These are phyloP conservation scores for Micrastur ruficollis DNA, from an alignment of 2,797 vertebrate genomes.

Conservation along the genomic window DNA sequence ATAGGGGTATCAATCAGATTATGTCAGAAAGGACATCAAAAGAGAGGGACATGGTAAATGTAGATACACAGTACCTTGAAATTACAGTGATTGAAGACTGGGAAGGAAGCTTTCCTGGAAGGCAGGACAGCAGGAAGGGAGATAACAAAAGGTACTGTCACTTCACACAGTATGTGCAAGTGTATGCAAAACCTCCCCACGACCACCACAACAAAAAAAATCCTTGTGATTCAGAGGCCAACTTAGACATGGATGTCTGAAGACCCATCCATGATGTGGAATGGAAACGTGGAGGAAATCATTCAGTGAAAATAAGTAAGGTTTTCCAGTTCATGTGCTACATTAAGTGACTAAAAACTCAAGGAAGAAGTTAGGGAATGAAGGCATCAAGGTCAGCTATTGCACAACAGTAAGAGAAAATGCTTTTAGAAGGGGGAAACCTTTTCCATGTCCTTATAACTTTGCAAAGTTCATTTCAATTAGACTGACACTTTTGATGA, in stretches of 20 bases:
- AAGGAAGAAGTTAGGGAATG: neutral
- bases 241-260: neutral
- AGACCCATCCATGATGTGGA: neutral
- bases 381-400: neutral
- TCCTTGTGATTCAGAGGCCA: neutral
- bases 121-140: neutral
- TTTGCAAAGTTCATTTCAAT: neutral
- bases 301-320: neutral
- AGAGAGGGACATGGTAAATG: accelerated
- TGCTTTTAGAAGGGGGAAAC: neutral
- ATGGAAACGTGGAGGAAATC: neutral
- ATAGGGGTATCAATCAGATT: neutral
- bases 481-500: neutral
- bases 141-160: neutral
- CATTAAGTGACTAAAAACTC: neutral
- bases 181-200: neutral
- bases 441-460: neutral
- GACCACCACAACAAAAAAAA: neutral
- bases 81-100: neutral
- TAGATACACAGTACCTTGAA: neutral
- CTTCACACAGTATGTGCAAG: neutral
- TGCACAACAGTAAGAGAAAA: neutral
- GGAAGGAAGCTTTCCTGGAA: neutral
- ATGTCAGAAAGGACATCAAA: neutral
- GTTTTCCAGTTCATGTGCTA: neutral